Evolutionary conservation across 2,888 invertebrate genomes (phyloP).

Genomic region (Abscondita cerata): DNA sequence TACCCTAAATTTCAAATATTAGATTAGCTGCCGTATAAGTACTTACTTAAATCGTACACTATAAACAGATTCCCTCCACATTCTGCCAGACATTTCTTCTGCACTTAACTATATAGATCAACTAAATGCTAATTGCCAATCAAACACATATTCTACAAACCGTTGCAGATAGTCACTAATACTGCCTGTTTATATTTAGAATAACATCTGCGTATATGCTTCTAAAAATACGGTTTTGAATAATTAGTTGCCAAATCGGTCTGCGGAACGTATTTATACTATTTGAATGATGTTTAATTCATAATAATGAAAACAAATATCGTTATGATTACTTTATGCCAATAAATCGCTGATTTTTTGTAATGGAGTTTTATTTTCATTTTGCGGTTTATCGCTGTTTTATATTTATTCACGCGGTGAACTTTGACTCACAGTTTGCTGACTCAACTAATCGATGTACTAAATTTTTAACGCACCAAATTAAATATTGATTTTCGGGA

Average conservation of each 20-base stretch:
- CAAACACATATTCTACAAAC: not conserved
- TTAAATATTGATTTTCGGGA: too few relatives aligned
- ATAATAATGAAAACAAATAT: too few relatives aligned
- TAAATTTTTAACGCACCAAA: too few relatives aligned
- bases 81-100: conserved; percentile 7
- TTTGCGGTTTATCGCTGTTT: too few relatives aligned
- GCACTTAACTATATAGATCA: not conserved
- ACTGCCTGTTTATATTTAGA: conserved; percentile 6
- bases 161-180: not conserved
- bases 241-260: not conserved
- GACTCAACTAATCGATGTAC: too few relatives aligned
- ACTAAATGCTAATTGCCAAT: not conserved
- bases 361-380: too few relatives aligned
- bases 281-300: not conserved
- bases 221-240: conserved; percentile 29
- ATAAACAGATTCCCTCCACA: conserved; percentile 36
- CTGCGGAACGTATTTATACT: not conserved
- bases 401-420: too few relatives aligned
- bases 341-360: too few relatives aligned
- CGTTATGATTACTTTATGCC: too few relatives aligned
- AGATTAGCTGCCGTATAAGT: conserved; percentile 9
- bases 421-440: too few relatives aligned
- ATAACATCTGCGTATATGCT: conserved; percentile 20
- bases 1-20: conserved; percentile 42
- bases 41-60: conserved; percentile 26